Evolutionary conservation across 2,888 invertebrate genomes (phyloP).

Genomic region (Esperia sulphurella): DNA sequence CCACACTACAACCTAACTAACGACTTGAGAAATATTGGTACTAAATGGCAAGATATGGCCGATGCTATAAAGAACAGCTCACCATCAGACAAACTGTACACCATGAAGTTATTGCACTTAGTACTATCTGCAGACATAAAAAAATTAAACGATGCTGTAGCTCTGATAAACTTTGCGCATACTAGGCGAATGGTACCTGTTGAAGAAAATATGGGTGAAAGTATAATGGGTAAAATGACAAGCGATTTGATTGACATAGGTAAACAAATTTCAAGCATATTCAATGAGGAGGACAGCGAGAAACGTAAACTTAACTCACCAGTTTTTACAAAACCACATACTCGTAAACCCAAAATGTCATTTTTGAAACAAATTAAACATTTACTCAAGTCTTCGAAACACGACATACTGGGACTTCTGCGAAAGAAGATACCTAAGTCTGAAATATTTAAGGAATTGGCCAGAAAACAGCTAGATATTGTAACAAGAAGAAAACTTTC

Average conservation of each 20-base stretch:
- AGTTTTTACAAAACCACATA: too few relatives aligned
- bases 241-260: slow-evolving; percentile 29
- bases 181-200: slow-evolving; percentile 36
- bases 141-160: slow-evolving; percentile 41
- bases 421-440: slow-evolving; percentile 36
- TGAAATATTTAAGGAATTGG: slow-evolving; percentile 37
- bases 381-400: slow-evolving; percentile 41
- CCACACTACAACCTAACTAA: slow-evolving; percentile 35
- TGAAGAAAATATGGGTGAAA: slow-evolving; percentile 24
- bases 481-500: slow-evolving; percentile 30
- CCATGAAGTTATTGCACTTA: slow-evolving; percentile 47
- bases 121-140: slow-evolving; percentile 36
- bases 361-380: slow-evolving; percentile 45
- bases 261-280: slow-evolving; percentile 21
- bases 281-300: background rate
- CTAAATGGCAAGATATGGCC: slow-evolving; percentile 34
- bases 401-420: slow-evolving; percentile 35
- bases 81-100: slow-evolving; percentile 32
- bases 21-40: slow-evolving; percentile 38
- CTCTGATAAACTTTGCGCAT: slow-evolving; percentile 34
- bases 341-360: slow-evolving; percentile 16
- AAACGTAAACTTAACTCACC: background rate
- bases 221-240: slow-evolving; percentile 30
- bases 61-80: slow-evolving; percentile 22
- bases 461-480: slow-evolving; percentile 36